A percentile compares a stretch with the other conserved stretches of the same genome.
These are phyloP conservation scores for Agonum fuliginosum DNA, from an alignment of 2,888 invertebrate genomes.

Conservation along the genomic window DNA sequence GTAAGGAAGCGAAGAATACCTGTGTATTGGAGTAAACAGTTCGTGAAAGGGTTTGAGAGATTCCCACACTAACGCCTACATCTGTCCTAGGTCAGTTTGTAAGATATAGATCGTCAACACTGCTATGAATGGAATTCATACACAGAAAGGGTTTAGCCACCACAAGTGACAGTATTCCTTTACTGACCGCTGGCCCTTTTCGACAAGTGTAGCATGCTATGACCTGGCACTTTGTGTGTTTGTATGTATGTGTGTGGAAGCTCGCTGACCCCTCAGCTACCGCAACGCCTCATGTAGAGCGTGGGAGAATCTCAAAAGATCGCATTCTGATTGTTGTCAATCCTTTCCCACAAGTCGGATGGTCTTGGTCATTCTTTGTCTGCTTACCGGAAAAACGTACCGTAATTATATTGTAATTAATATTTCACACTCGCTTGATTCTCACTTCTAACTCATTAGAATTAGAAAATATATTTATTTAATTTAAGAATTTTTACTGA, in stretches of 20 bases:
- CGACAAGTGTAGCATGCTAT: conserved; percentile 54
- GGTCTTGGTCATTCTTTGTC: conserved; percentile 53
- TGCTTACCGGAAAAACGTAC: conserved; percentile 36
- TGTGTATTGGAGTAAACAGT: conserved; percentile 53
- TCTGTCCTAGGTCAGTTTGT: conserved; percentile 45
- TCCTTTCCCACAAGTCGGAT: conserved; percentile 48
- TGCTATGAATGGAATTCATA: neutral
- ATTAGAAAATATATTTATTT: too few relatives aligned
- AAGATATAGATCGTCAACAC: conserved; percentile 4
- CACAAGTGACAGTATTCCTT: conserved; percentile 26
- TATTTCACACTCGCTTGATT: conserved; percentile 34
- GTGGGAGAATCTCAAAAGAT: conserved; percentile 72
- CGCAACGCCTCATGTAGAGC: conserved; percentile 72
- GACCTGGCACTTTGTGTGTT: conserved; percentile 12
- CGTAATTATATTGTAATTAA: conserved; percentile 50
- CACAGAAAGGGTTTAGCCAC: neutral
- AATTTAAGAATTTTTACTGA: too few relatives aligned
- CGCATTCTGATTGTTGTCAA: conserved; percentile 58
- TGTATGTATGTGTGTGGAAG: conserved; percentile 28
- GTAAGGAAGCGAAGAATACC: conserved; percentile 21
- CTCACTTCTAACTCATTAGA: conserved; percentile 1
- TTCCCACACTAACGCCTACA: conserved; percentile 52
- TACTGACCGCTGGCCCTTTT: conserved; percentile 44
- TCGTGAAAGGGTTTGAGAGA: conserved; percentile 46
- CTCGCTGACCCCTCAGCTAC: conserved; percentile 62